phyloP scores from a whole-genome alignment of 2,888 invertebrate genomes.

The Drymonia ruficornis region DNA sequence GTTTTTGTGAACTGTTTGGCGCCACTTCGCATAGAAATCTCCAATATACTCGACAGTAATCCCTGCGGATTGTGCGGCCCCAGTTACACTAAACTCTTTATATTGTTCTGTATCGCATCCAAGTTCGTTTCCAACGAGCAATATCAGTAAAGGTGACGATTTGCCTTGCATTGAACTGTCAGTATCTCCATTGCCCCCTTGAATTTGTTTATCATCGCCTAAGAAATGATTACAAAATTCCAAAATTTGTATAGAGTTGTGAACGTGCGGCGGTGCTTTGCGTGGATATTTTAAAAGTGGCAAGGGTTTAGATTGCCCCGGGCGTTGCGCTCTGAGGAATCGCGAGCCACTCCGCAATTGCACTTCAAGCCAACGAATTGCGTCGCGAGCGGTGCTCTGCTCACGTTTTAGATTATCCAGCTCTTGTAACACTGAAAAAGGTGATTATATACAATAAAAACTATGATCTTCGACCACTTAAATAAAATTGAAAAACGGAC shows the following conservation, averaged over 20 bases:
- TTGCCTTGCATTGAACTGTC: slow-evolving; percentile 59
- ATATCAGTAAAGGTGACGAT: slow-evolving; percentile 87
- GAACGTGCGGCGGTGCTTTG: slow-evolving; percentile 77
- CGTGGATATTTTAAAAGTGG: slow-evolving; percentile 81
- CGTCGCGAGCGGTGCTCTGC: slow-evolving; percentile 93
- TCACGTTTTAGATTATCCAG: slow-evolving; percentile 95
- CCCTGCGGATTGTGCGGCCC: slow-evolving; percentile 92
- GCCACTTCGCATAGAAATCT: slow-evolving; percentile 94
- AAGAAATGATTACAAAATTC: slow-evolving; percentile 93
- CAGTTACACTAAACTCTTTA: slow-evolving; percentile 89
- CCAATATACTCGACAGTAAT: slow-evolving; percentile 92
- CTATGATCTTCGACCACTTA: not conserved
- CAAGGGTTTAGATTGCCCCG: slow-evolving; percentile 90
- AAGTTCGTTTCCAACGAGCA: slow-evolving; percentile 88
- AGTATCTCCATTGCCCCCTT: slow-evolving; percentile 68
- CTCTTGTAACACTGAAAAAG: slow-evolving; percentile 91
- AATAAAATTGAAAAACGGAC: not conserved
- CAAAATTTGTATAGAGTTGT: slow-evolving; percentile 91
- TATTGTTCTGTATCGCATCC: slow-evolving; percentile 76
- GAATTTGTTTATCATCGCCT: slow-evolving; percentile 64
- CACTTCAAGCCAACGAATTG: slow-evolving; percentile 96
- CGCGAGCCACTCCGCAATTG: slow-evolving; percentile 95
- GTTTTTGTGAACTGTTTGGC: slow-evolving; percentile 85
- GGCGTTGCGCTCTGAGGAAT: slow-evolving; percentile 93
- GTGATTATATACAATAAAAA: not conserved